Evolutionary conservation across 2,113 vertebrate genomes (phyloP), one percentile per base, ranked within the genome.

Genomic region (Microtus montanus): DNA sequence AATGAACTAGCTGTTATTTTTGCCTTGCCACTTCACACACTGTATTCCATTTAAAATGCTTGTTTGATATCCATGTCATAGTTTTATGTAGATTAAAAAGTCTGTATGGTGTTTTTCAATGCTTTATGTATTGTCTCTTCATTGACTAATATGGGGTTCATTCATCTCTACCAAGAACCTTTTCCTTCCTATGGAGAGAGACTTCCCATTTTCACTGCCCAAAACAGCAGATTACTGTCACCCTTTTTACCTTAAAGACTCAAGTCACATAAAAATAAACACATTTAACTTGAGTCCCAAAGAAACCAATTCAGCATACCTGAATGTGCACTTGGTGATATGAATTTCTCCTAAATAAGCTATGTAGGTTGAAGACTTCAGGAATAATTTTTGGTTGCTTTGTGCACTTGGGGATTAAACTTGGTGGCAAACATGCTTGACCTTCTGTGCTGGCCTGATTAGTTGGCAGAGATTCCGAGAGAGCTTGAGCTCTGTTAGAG

Each of bases 31-130:
- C 12, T 17, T 5, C n/a, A 80, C n/a, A 80, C 0, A 82, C 3
- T 91, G 78, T 35, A 63, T 83, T 92, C 90, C 10, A 92, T 17
- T 90, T 90, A 58, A 95, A 92, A 93, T 68, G 52, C 26, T 96
- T 94, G 88, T 73, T 92, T 87, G 20, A 75, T 83, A 96, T 58
- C 33, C 84, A 90, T 71, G 6, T 22, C 70, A 84, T 38, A n/a
- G 38, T 85, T 90, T 70, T 73, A 71, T n/a, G 2, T 47, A 79
- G 26, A 22, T 80, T 92, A 15, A 74, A 95, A 78, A 49, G n/a
- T 24, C 73, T 83, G 10, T 26, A 79, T 22, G 5, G 41, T 79
- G 68, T 83, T 87, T 86, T 77, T 64, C 35, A 91, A 75, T 47
- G n/a, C n/a, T 4, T 92, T 88, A 47, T 2, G 38, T 88, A 90